These are phyloP conservation scores for Mionectes olivaceus DNA, from an alignment of 2,797 vertebrate genomes.

Conservation along the genomic window DNA sequence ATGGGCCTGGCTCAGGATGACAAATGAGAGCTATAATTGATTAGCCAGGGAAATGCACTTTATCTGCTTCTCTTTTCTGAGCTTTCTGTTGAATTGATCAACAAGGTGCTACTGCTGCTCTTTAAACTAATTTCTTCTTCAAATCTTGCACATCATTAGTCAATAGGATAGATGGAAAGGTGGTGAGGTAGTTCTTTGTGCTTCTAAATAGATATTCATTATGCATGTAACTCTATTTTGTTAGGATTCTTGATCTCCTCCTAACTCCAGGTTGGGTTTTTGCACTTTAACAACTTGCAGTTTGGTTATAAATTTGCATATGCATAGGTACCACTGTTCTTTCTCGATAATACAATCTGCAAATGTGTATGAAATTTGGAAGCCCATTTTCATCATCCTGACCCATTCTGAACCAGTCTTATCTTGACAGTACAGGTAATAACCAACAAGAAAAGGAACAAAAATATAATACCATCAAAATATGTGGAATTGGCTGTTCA, in stretches of 20 bases:
- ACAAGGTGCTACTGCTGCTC: conserved; percentile 1
- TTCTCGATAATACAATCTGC: background rate
- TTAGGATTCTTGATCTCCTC: background rate
- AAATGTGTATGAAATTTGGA: background rate
- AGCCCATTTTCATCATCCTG: background rate
- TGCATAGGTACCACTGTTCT: background rate
- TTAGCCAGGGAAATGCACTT: background rate
- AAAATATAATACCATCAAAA: background rate
- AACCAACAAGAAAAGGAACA: background rate
- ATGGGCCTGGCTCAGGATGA: background rate
- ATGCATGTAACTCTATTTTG: background rate
- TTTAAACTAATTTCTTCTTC: conserved; percentile 46
- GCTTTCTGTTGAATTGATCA: conserved; percentile 40
- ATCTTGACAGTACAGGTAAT: conserved; percentile 27
- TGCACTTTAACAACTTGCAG: background rate
- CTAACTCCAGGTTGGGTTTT: background rate
- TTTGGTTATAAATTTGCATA: background rate
- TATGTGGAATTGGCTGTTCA: background rate
- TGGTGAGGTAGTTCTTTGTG: conserved; percentile 43
- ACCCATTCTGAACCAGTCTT: background rate
- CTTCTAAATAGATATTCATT: conserved; percentile 19
- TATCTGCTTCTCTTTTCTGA: background rate
- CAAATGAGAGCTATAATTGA: conserved; percentile 3
- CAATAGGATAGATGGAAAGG: conserved; percentile 36
- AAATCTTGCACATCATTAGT: background rate